Percentiles rank a stretch among this genome's conserved stretches.
Evolutionary conservation across 2,888 invertebrate genomes (phyloP).

Genomic region (Ochropleura leucogaster): DNA sequence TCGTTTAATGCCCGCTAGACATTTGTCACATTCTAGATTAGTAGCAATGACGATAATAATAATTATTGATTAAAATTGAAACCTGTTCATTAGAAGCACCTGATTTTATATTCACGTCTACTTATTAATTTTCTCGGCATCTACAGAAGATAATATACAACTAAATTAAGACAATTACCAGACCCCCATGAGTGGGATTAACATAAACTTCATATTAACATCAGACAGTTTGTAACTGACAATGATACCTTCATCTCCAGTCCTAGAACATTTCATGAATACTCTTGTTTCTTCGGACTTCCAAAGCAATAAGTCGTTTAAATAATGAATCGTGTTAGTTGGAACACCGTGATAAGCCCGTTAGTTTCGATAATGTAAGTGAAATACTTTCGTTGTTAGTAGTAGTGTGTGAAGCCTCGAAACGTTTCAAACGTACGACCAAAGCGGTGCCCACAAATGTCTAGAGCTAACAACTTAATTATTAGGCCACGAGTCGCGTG

Average conservation of each 20-base stretch:
- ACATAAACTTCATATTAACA: slow-evolving; percentile 37
- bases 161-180: slow-evolving; percentile 50
- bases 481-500: slow-evolving; percentile 70
- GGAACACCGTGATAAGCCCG: slow-evolving; percentile 55
- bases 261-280: slow-evolving; percentile 35
- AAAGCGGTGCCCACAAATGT: slow-evolving; percentile 58
- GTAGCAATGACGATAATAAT: slow-evolving; percentile 69
- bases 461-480: slow-evolving; percentile 54
- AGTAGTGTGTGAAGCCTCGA: slow-evolving; percentile 47
- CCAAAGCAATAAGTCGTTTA: slow-evolving; percentile 45
- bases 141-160: slow-evolving; percentile 58
- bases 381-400: slow-evolving; percentile 59
- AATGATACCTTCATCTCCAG: slow-evolving; percentile 26
- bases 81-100: slow-evolving; percentile 75
- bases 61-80: slow-evolving; percentile 71
- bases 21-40: slow-evolving; percentile 72
- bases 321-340: slow-evolving; percentile 54
- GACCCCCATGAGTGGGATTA: slow-evolving; percentile 31
- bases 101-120: slow-evolving; percentile 64
- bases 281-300: slow-evolving; percentile 26
- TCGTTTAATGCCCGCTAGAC: slow-evolving; percentile 75
- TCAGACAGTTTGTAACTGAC: slow-evolving; percentile 48
- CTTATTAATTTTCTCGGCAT: slow-evolving; percentile 56
- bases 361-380: slow-evolving; percentile 55
- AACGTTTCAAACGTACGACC: slow-evolving; percentile 43